Evolutionary conservation across 2,797 vertebrate species (phyloP), one percentile per base, ranked within the genome.

Genomic region (Sciurus vulgaris): DNA sequence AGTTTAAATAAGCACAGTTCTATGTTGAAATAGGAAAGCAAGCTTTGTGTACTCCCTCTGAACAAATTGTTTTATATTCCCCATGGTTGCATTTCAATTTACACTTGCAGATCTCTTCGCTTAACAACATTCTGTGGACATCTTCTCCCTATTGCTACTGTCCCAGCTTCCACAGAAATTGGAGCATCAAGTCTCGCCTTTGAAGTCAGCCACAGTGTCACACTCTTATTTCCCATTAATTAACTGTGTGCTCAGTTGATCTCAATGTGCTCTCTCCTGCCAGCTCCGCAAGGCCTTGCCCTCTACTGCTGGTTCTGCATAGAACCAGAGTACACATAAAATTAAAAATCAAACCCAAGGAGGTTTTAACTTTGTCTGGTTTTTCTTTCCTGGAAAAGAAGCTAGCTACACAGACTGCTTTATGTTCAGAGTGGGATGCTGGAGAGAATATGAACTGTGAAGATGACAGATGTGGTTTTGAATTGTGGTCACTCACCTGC

Each of bases 331-430:
- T 92, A 20, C 22, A 54, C 6, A 12, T 26, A 77, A 92, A 92
- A 90, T 81, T 72, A 84, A 95, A 94, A 86, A 63, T 89, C 24
- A 92, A 85, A 82, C 6, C 38, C 7, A 88, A 90, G 22, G 17
- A 94, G 15, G 22, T 78, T 74, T 88, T 87, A 49, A 65, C 35
- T 78, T 78, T 41, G 35, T 8, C 12, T 47, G 10, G 0, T 79
- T 86, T 78, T 84, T 89, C 18, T 85, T 90, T 65, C 49, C 74
- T 87, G 20, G 17, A 18, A 81, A 89, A 78, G 49, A 89, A n/a
- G 30, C 70, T 82, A 17, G 5, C 4, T 63, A 35, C 17, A 83
- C 8, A 61, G 28, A 15, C 4, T 51, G 2, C 33, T 72, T 44
- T 73, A 22, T 47, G 30, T 38, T 63, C 47, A 22, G 3, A 3